Evolutionary conservation across 2,797 vertebrate genomes (phyloP).

Genomic region (Spinus olivaceus): DNA sequence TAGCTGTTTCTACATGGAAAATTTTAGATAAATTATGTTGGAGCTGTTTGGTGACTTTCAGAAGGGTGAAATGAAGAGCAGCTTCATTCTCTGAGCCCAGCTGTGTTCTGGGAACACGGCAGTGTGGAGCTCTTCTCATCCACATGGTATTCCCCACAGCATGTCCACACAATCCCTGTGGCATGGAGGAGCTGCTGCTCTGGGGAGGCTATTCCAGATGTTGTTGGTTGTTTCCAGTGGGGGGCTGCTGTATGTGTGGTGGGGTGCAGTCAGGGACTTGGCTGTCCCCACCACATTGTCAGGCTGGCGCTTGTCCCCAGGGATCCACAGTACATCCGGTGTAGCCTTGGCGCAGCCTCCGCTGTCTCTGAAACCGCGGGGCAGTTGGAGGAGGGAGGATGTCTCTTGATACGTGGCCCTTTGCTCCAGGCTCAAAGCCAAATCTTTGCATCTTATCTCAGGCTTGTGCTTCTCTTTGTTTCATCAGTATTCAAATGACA

Average conservation of each 20-base stretch:
- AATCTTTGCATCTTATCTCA: rapidly evolving
- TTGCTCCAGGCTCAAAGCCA: neutral
- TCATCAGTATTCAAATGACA: neutral
- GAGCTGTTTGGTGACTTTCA: neutral
- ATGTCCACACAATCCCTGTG: rapidly evolving
- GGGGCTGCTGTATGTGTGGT: neutral
- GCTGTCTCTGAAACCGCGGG: rapidly evolving
- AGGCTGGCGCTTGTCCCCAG: neutral
- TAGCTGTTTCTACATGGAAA: neutral
- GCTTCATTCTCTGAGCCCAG: neutral
- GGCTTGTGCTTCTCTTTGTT: neutral
- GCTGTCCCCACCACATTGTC: neutral
- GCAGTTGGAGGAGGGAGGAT: neutral
- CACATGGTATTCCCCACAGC: rapidly evolving
- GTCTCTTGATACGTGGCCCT: neutral
- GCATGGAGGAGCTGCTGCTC: neutral
- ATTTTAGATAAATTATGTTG: neutral
- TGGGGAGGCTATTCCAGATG: rapidly evolving
- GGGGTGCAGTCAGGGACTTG: neutral
- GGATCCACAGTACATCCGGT: rapidly evolving
- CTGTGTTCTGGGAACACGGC: neutral
- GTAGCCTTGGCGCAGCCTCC: rapidly evolving
- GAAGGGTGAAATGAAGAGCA: neutral
- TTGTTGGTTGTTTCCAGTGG: neutral
- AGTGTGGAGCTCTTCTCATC: neutral